Base-by-base conservation (phyloP, 2,797 vertebrate genomes). In the Sebastiscus tertius region DNA sequence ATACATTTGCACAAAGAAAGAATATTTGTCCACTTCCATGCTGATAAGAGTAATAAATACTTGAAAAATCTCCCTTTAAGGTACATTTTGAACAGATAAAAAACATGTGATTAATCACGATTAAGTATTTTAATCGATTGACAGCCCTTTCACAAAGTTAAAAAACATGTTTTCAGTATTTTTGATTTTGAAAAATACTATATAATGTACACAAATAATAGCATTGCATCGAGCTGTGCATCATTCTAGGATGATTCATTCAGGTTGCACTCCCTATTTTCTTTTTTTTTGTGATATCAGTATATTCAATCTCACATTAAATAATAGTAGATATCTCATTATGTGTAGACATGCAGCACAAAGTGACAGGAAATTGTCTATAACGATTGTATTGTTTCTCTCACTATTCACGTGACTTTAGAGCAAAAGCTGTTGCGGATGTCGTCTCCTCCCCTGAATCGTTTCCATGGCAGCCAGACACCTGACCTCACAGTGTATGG, bases 281-380 rank as follows among this genome's bases (percentile, higher is more conserved):
- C 16, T n/a, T 54, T 54, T 52, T 49, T 26, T 36, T 69, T 18
- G 52, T 54, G 12, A 16, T 55, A 16, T 69, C 31, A 34, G 31
- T 18, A 26, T 24, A 49, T 18, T 18, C 9, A 33, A 55, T 69
- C n/a, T 24, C 5, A 10, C 6, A 8, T 22, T 34, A 22, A 54
- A 54, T 0, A 54, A 12, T 29, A 52, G 9, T 18, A 49, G 13
- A 18, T 14, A 9, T 68, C 29, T 61, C 11, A 16, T 66, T 46
- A 49, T 54, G 46, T 33, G 27, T n/a, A 33, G 46, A 67, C 29
- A 29, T 58, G 13, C 46, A 64, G 71, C 14, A 71, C 54, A 60
- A 71, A 54, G 14, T 80, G 79, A 72, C 33, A 82, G 55, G 54
- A 74, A 54, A 87, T 13, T 34, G 24, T 42, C 14, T 6, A 29